Percentiles rank a stretch among this genome's conserved stretches.
phyloP scores from a whole-genome alignment of 2,113 vertebrate genomes.

The Dolichallabes microphthalmus region DNA sequence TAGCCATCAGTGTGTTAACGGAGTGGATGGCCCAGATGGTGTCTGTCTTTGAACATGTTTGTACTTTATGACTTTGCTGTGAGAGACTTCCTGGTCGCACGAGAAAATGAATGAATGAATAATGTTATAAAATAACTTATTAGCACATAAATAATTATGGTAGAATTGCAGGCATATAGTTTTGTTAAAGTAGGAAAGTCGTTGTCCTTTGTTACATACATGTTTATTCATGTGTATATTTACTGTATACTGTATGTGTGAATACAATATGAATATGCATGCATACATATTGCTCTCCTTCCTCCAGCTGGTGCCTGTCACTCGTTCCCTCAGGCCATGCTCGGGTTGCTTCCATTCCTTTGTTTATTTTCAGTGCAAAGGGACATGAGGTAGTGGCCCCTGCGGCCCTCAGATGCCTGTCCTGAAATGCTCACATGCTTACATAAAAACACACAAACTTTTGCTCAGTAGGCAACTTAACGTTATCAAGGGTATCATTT shows the following conservation, averaged over 20 bases:
- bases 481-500: not conserved
- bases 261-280: conserved; percentile 34
- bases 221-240: not conserved
- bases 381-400: conserved; percentile 36
- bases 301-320: conserved; percentile 64
- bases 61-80: conserved; percentile 46
- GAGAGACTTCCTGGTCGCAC: conserved; percentile 52
- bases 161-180: not conserved
- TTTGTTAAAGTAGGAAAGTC: not conserved
- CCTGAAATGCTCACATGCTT: conserved; percentile 16
- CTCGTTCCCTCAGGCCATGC: conserved; percentile 57
- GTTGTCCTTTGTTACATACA: not conserved
- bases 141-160: not conserved
- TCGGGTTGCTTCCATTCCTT: conserved; percentile 60
- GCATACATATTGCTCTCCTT: conserved; percentile 35
- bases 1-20: conserved; percentile 58
- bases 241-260: conserved; percentile 17
- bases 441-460: conserved; percentile 19
- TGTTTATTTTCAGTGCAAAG: conserved; percentile 63
- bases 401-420: conserved; percentile 38
- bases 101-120: no score
- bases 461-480: not conserved
- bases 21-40: conserved; percentile 59
- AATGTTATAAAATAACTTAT: not conserved
- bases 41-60: conserved; percentile 52